Evolutionary conservation across 1,140 invertebrate genomes (phyloP).

Genomic region (Zeugodacus cucurbitae): DNA sequence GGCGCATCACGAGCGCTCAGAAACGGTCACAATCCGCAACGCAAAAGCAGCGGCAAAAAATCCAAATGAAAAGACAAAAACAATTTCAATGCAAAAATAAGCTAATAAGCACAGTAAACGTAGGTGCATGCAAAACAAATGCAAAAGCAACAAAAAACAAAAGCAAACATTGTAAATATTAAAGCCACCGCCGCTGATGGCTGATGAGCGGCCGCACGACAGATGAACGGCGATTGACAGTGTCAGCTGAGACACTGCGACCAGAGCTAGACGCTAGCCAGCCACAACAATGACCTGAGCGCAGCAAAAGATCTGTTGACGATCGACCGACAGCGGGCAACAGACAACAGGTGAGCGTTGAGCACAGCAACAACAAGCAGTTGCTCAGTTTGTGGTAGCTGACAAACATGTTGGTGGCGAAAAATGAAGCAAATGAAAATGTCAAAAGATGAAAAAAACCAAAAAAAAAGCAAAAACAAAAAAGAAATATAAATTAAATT

Average conservation of each 20-base stretch:
- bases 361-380: neutral
- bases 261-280: neutral
- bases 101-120: neutral
- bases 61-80: neutral
- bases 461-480: too few species aligned
- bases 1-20: neutral
- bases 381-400: neutral
- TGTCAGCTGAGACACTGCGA: neutral
- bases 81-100: neutral
- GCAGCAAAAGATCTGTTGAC: neutral
- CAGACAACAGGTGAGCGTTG: neutral
- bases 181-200: neutral
- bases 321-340: neutral
- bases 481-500: neutral
- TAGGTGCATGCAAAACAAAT: neutral
- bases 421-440: neutral
- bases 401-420: neutral
- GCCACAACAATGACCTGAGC: neutral
- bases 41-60: neutral
- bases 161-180: neutral
- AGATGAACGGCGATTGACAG: neutral
- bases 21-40: neutral
- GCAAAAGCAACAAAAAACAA: neutral
- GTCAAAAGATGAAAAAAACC: neutral
- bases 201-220: neutral